phyloP scores from a whole-genome alignment of 2,113 vertebrate genomes.

The Etia nguti region DNA sequence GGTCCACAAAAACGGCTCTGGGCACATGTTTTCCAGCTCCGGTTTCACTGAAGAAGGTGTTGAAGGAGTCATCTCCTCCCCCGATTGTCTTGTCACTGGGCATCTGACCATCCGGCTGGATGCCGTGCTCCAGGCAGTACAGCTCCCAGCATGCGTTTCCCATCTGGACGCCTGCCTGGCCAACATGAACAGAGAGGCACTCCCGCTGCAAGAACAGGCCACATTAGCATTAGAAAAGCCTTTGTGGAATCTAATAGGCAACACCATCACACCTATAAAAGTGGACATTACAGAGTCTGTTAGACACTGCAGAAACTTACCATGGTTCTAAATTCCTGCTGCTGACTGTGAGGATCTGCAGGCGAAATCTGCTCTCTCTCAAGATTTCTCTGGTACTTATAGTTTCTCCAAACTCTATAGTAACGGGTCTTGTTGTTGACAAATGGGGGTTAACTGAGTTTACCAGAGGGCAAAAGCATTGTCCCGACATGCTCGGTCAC shows the following conservation, averaged over 20 bases:
- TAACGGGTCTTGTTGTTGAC: not conserved
- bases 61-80: not conserved
- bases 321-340: slow-evolving; percentile 20
- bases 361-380: not conserved
- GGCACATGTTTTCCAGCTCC: not conserved
- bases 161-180: slow-evolving; percentile 81
- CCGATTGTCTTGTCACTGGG: not conserved
- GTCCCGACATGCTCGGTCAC: not conserved
- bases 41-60: not conserved
- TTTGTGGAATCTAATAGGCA: not conserved
- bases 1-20: not conserved
- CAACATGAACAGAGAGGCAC: not conserved
- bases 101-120: not conserved
- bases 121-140: not conserved
- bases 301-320: not conserved
- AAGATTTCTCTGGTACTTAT: not conserved
- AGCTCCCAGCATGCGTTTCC: slow-evolving; percentile 90
- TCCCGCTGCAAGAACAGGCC: not conserved
- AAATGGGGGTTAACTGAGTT: not conserved
- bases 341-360: not conserved
- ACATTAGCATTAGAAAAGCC: not conserved
- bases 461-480: not conserved
- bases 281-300: not conserved
- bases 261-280: not conserved
- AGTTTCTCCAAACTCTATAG: slow-evolving; percentile 1